phyloP scores from a whole-genome alignment of 1,140 invertebrate genomes.

The Lordiphosa collinella region DNA sequence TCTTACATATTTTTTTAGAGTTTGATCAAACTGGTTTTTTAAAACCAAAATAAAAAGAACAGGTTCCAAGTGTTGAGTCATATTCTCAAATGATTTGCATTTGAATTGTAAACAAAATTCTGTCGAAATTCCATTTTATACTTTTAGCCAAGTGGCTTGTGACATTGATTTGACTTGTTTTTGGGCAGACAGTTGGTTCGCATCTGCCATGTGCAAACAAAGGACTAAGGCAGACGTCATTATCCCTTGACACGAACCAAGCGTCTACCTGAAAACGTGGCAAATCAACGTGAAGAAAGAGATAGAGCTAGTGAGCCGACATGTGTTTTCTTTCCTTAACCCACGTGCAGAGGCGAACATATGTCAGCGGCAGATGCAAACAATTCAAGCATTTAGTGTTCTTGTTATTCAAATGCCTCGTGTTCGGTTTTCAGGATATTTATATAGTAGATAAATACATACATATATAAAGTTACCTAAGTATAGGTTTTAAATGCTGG shows the following conservation, averaged over 20 bases:
- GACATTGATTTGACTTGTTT: neutral
- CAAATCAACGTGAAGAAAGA: constrained; percentile 30
- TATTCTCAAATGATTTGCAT: constrained; percentile 26
- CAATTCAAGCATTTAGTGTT: constrained; percentile 20
- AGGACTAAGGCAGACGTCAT: neutral
- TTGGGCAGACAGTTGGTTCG: neutral
- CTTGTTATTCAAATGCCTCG: constrained; percentile 16
- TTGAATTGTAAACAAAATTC: constrained; percentile 18
- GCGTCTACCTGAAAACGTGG: constrained; percentile 21
- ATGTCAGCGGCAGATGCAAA: constrained; percentile 45
- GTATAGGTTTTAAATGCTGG: constrained; percentile 17
- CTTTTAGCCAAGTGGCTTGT: neutral
- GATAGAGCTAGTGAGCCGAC: constrained; percentile 4
- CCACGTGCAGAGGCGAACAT: constrained; percentile 39
- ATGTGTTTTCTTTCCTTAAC: constrained; percentile 28
- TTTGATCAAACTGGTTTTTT: constrained; percentile 5
- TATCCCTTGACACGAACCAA: constrained; percentile 37
- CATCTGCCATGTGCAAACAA: constrained; percentile 26
- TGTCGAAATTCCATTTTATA: constrained; percentile 2
- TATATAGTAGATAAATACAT: too few species aligned
- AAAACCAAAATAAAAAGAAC: constrained; percentile 1
- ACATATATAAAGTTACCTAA: neutral
- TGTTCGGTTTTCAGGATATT: constrained; percentile 8
- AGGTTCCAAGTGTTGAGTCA: constrained; percentile 10
- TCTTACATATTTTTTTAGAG: constrained; percentile 11